Conservation (phyloP, 2,113 vertebrate genomes). For the Strigops habroptila region DNA sequence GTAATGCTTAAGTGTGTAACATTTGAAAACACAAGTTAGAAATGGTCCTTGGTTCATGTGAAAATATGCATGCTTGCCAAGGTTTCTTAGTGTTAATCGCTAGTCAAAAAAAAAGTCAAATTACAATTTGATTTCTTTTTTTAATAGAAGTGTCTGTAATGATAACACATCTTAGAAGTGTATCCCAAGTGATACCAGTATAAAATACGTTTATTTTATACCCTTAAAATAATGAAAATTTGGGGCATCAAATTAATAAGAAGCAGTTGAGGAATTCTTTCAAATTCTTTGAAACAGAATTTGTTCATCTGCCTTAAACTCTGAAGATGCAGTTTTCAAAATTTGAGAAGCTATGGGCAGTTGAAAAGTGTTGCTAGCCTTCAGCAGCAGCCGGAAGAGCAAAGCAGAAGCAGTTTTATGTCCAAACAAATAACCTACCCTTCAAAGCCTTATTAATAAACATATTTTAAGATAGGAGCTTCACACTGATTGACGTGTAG, state of each 20-base stretch:
- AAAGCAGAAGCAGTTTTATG: neutral
- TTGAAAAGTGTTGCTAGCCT: neutral
- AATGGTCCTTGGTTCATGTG: neutral
- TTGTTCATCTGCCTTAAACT: neutral
- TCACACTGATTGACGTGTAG: neutral
- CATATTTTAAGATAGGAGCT: neutral
- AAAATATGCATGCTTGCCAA: neutral
- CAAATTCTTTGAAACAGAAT: neutral
- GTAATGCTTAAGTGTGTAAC: neutral
- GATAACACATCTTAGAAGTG: neutral
- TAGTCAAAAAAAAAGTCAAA: neutral
- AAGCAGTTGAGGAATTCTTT: neutral
- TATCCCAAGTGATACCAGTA: neutral
- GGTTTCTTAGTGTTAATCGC: neutral
- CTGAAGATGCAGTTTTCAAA: neutral
- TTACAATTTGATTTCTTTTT: neutral
- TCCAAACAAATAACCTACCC: neutral
- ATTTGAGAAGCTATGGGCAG: neutral
- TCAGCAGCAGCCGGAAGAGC: neutral
- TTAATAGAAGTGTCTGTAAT: neutral
- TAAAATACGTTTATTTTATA: neutral
- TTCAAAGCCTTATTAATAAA: neutral
- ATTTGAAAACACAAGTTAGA: neutral
- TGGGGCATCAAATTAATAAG: neutral
- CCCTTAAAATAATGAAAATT: neutral